These are phyloP conservation scores for Odontesthes bonariensis DNA, from an alignment of 2,113 vertebrate species.

Conservation along the genomic window DNA sequence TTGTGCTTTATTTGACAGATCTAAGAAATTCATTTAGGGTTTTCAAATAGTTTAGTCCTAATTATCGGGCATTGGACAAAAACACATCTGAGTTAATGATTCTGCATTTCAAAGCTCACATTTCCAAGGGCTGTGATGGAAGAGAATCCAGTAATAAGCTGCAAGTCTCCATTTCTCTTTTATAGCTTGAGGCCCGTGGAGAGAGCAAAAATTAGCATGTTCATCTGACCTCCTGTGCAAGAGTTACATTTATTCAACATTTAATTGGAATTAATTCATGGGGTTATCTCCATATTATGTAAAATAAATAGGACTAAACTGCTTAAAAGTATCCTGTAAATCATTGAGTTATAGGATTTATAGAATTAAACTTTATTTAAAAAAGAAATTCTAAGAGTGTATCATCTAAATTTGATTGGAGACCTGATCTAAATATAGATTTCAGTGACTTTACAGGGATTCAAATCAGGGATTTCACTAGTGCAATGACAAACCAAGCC, in stretches of 20 bases:
- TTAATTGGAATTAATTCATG: background rate
- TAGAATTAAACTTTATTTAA: background rate
- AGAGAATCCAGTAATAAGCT: no score
- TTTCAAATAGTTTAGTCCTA: background rate
- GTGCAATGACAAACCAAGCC: conserved; percentile 13
- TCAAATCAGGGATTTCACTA: conserved; percentile 11
- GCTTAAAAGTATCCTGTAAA: no score
- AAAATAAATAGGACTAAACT: background rate
- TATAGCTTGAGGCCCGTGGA: background rate
- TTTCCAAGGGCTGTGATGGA: background rate
- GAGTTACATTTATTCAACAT: background rate
- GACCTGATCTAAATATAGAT: background rate
- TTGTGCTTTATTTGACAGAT: background rate
- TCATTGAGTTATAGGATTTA: background rate
- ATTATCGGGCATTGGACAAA: background rate
- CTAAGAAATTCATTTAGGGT: background rate
- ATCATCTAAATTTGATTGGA: no score
- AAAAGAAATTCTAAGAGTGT: background rate
- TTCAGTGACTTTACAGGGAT: background rate
- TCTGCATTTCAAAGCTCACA: background rate
- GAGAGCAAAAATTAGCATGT: background rate
- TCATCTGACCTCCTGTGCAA: background rate
- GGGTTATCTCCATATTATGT: background rate
- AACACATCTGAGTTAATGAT: background rate
- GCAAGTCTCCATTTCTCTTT: background rate